A percentile compares a stretch with the other conserved stretches of the same genome.
These are phyloP conservation scores for Aldrovandia affinis DNA, from an alignment of 2,797 vertebrate species.

Conservation along the genomic window DNA sequence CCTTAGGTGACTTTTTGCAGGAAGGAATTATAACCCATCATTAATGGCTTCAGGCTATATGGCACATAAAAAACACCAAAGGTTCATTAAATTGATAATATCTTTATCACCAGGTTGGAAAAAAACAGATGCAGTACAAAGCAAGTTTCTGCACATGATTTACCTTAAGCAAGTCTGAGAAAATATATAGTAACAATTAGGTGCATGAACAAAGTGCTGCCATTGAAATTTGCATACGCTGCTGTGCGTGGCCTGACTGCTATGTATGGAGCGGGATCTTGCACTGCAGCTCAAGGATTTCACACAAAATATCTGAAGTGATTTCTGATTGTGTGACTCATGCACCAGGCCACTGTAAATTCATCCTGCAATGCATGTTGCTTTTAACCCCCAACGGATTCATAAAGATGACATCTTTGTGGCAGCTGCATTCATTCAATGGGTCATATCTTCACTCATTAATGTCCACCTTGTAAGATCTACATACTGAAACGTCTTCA, in stretches of 20 bases:
- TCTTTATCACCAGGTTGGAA: slow-evolving; percentile 68
- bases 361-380: slow-evolving; percentile 8
- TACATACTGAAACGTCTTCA: not conserved
- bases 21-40: slow-evolving; percentile 58
- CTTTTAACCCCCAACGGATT: not conserved
- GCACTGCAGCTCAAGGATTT: not conserved
- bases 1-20: slow-evolving; percentile 55
- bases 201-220: not conserved
- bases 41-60: slow-evolving; percentile 62
- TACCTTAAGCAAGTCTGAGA: slow-evolving; percentile 43
- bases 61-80: slow-evolving; percentile 63
- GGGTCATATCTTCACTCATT: not conserved
- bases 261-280: not conserved
- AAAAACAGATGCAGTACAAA: slow-evolving; percentile 52
- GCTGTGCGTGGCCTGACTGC: not conserved
- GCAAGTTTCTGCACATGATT: slow-evolving; percentile 67
- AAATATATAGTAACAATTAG: not conserved
- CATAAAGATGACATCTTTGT: not conserved
- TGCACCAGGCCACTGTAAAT: slow-evolving; percentile 3
- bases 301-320: slow-evolving; percentile 15
- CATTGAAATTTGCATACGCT: not conserved
- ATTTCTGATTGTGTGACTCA: slow-evolving; percentile 15
- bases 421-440: not conserved
- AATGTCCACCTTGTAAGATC: not conserved
- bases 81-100: slow-evolving; percentile 75